phyloP scores from a whole-genome alignment of 2,888 invertebrate genomes.

The Lingula anatina region DNA sequence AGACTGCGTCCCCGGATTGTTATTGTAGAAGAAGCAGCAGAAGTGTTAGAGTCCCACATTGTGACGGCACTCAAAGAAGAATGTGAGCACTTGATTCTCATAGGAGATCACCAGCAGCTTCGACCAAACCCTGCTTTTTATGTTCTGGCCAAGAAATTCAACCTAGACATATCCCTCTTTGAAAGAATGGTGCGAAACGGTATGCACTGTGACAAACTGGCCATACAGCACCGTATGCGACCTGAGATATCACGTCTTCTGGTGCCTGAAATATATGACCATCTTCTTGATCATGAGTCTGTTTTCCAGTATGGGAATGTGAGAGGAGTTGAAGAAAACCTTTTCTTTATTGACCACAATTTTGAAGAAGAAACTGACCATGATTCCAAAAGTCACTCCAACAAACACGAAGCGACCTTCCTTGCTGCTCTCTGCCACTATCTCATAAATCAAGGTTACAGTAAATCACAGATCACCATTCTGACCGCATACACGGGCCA shows the following conservation, averaged over 20 bases:
- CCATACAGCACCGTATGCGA: conserved; percentile 58
- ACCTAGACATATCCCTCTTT: conserved; percentile 74
- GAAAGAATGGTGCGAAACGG: conserved; percentile 72
- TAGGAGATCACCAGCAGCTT: conserved; percentile 79
- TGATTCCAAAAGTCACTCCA: conserved; percentile 34
- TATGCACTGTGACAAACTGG: conserved; percentile 59
- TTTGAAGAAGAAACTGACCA: conserved; percentile 22
- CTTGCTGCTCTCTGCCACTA: conserved; percentile 31
- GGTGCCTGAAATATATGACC: conserved; percentile 36
- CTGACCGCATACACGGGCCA: conserved; percentile 47
- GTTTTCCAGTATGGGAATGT: conserved; percentile 26
- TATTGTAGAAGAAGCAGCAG: conserved; percentile 81
- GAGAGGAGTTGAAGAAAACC: conserved; percentile 29
- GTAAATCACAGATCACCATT: conserved; percentile 34
- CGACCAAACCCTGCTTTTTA: conserved; percentile 69
- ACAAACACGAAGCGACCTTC: conserved; percentile 40
- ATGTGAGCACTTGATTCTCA: conserved; percentile 77
- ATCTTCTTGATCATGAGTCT: conserved; percentile 28
- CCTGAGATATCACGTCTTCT: conserved; percentile 47
- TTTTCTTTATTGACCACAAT: conserved; percentile 41
- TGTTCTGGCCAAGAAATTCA: conserved; percentile 62
- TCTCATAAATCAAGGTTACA: conserved; percentile 42
- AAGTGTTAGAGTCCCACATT: conserved; percentile 79
- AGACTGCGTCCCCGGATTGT: conserved; percentile 49
- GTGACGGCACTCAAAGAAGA: conserved; percentile 67